These are phyloP conservation scores for Arizona elegans DNA, from an alignment of 2,113 vertebrate species.

Conservation along the genomic window DNA sequence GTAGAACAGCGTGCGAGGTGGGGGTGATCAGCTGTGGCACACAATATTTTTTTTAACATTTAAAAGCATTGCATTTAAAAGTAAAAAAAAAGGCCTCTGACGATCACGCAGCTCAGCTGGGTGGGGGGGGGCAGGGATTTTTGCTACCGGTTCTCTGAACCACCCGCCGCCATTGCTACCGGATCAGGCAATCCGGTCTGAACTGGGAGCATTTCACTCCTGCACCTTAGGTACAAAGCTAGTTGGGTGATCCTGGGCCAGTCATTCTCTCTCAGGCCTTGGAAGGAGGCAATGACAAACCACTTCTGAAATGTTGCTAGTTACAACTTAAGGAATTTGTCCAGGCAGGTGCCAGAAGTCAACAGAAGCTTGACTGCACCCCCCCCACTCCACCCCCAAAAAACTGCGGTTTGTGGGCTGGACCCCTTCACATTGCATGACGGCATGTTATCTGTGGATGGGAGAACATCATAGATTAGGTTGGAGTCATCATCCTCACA, in stretches of 20 bases:
- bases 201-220: no score
- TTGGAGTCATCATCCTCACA: background rate
- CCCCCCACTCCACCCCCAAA: fast-evolving
- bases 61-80: no score
- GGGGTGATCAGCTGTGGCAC: no score
- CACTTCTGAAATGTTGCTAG: background rate
- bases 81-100: no score
- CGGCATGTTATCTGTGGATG: background rate
- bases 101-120: no score
- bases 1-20: no score
- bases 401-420: background rate
- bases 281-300: background rate
- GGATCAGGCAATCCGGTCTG: no score
- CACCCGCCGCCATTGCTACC: no score
- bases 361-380: background rate
- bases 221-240: background rate
- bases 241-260: background rate
- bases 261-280: background rate
- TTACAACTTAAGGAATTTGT: background rate
- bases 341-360: background rate
- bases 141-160: no score
- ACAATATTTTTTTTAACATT: no score
- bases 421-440: background rate
- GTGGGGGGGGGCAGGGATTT: no score
- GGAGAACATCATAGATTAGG: background rate